Evolutionary conservation across 2,888 invertebrate genomes (phyloP), one percentile per base, ranked within the genome.

Genomic region (Paralinhomoeus sp.): DNA sequence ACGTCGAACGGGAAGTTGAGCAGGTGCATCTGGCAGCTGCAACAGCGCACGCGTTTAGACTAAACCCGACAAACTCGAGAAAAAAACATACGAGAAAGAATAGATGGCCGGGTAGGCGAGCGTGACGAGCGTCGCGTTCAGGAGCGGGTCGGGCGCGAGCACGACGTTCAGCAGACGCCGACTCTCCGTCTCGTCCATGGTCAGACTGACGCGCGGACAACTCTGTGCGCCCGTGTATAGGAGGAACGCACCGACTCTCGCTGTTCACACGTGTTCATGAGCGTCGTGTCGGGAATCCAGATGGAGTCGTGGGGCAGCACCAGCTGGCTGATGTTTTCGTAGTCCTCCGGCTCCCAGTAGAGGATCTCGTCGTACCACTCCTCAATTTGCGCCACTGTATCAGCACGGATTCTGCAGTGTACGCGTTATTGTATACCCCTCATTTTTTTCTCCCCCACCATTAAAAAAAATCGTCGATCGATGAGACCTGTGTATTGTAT

Each of bases 271-370:
- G 50, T 52, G 41, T 56, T 56, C 46, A 57, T 57, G 22, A 57
- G 49, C 3, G 57, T 57, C n/a, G 58, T 58, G 45, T 58, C 58
- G 2, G 58, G 58, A 36, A 58, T 45, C 58, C 58, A 58, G 20
- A 58, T 57, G 13, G 53, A 51, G 38, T 55, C 52, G 44, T 56
- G 51, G 18, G 58, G 58, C 40, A 58, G 42, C 15, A 57, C 52
- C 17, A 58, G 47, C 49, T 58, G 56, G 18, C 49, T 51, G 45
- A 58, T 56, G 37, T 56, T 54, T 27, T 53, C 51, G 43, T 56
- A 57, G 41, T 55, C 54, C 34, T 49, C 45, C 15, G 57, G 56
- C 22, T 52, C 49, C 57, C 57, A 58, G 48, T 50, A 58, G 33
- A 57, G 49, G 43, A 57, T 56, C 47, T 58, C 58, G 50, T 58